Conservation (phyloP, 2,797 vertebrate species). For the Anguilla pacifica region DNA sequence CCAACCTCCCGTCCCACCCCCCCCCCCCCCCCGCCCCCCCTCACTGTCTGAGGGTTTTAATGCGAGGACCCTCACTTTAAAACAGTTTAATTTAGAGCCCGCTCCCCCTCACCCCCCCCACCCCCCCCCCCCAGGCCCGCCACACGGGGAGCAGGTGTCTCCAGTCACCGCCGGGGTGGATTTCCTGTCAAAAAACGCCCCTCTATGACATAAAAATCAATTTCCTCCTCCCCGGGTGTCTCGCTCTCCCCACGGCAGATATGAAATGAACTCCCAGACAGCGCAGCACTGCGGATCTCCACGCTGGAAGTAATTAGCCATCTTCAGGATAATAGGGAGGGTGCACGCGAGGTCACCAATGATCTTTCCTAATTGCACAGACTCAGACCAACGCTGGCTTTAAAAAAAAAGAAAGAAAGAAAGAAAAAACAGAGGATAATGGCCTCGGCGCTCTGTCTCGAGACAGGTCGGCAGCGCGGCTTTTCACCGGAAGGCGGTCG, state of each 20-base stretch:
- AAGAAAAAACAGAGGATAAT: slow-evolving; percentile 24
- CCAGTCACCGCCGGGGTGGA: slow-evolving; percentile 70
- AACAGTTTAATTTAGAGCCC: slow-evolving; percentile 72
- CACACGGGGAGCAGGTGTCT: slow-evolving; percentile 67
- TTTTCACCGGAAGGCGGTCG: not conserved
- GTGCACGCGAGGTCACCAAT: slow-evolving; percentile 37
- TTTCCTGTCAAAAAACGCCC: slow-evolving; percentile 71
- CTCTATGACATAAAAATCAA: slow-evolving; percentile 77
- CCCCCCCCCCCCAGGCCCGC: slow-evolving; percentile 36
- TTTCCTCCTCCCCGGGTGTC: slow-evolving; percentile 62
- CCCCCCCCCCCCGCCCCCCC: not conserved
- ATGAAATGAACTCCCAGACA: slow-evolving; percentile 57
- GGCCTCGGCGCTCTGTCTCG: not conserved
- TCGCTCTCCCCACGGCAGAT: slow-evolving; percentile 45
- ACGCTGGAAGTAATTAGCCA: slow-evolving; percentile 61
- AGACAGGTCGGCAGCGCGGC: not conserved
- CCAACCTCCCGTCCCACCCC: not conserved
- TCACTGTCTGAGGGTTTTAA: slow-evolving; percentile 30
- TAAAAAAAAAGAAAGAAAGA: slow-evolving; percentile 15
- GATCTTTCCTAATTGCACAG: slow-evolving; percentile 51
- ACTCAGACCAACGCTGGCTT: slow-evolving; percentile 37
- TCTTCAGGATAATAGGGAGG: slow-evolving; percentile 35
- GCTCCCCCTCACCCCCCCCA: slow-evolving; percentile 8
- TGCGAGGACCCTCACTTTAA: slow-evolving; percentile 65
- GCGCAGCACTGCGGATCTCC: slow-evolving; percentile 46